A percentile compares a stretch with the other conserved stretches of the same genome.
Evolutionary conservation across 2,113 vertebrate genomes (phyloP).

Genomic region (Sclerurus mexicanus): DNA sequence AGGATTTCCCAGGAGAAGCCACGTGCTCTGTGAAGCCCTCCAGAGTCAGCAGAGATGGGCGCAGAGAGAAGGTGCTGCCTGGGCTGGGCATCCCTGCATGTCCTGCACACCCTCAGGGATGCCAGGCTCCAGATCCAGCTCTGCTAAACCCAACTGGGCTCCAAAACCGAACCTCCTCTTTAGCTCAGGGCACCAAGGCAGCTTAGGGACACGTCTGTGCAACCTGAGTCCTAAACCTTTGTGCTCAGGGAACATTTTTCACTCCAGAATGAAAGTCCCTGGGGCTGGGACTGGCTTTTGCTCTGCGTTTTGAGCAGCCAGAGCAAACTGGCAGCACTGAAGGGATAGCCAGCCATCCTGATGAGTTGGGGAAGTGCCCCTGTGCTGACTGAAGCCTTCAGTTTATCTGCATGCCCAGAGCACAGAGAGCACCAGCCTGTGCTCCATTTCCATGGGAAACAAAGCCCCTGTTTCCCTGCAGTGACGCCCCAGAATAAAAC

Average conservation of each 20-base stretch:
- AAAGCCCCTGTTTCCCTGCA: not conserved
- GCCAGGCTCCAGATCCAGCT: not conserved
- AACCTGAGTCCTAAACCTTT: accelerated
- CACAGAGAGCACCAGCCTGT: not conserved
- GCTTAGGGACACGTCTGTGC: not conserved
- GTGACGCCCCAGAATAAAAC: not conserved
- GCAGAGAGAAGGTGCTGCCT: not conserved
- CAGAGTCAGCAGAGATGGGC: not conserved
- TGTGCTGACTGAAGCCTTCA: not conserved
- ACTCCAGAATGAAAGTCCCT: not conserved
- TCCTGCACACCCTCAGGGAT: accelerated
- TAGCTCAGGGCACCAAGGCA: not conserved
- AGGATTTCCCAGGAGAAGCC: not conserved
- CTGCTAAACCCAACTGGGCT: not conserved
- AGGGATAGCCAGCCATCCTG: not conserved
- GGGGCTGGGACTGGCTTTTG: accelerated
- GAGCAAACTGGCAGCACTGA: not conserved
- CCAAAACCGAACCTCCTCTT: not conserved
- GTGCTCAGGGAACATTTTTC: not conserved
- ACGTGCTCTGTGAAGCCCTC: not conserved
- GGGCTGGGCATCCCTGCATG: accelerated
- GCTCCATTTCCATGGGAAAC: not conserved
- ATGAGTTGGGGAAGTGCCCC: not conserved
- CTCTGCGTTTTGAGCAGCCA: not conserved
- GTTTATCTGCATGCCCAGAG: not conserved